Evolutionary conservation across 2,888 invertebrate genomes (phyloP).

Genomic region (Zelleria hepariella): DNA sequence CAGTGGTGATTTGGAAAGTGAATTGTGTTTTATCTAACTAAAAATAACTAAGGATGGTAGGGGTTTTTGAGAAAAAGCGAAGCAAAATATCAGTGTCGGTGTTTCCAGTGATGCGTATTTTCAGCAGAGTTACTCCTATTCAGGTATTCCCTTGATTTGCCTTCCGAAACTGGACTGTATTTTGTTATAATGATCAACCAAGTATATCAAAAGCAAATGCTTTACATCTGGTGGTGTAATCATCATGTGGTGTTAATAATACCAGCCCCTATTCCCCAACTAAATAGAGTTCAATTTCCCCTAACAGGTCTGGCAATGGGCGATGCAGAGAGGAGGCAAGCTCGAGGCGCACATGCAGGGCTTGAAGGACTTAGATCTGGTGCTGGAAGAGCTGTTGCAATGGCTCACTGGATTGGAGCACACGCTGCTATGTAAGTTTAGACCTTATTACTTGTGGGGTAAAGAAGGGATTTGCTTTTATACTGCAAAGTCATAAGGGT

Average conservation of each 20-base stretch:
- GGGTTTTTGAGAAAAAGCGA: conserved; percentile 15
- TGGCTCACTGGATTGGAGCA: conserved; percentile 94
- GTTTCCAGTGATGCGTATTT: conserved; percentile 46
- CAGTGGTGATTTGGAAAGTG: background rate
- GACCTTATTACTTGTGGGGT: background rate
- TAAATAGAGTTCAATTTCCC: background rate
- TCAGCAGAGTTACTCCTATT: conserved; percentile 47
- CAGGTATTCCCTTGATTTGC: conserved; percentile 32
- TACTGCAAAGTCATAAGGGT: too few species aligned
- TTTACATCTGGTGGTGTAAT: too few species aligned
- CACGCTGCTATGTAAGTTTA: conserved; percentile 76
- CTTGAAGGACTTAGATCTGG: conserved; percentile 86
- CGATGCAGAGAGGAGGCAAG: conserved; percentile 87
- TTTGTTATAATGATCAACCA: background rate
- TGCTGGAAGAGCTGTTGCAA: conserved; percentile 93
- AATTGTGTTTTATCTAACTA: background rate
- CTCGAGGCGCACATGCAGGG: conserved; percentile 89
- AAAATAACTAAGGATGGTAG: conserved; percentile 19
- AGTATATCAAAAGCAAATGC: too few species aligned
- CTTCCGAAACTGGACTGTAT: background rate
- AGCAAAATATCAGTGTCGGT: conserved; percentile 35
- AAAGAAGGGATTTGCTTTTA: too few species aligned
- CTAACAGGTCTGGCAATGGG: conserved; percentile 84
- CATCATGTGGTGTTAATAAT: too few species aligned
- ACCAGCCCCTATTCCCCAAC: background rate